Conservation (phyloP, 2,888 invertebrate genomes). For the Caenorhabditis sp. region DNA sequence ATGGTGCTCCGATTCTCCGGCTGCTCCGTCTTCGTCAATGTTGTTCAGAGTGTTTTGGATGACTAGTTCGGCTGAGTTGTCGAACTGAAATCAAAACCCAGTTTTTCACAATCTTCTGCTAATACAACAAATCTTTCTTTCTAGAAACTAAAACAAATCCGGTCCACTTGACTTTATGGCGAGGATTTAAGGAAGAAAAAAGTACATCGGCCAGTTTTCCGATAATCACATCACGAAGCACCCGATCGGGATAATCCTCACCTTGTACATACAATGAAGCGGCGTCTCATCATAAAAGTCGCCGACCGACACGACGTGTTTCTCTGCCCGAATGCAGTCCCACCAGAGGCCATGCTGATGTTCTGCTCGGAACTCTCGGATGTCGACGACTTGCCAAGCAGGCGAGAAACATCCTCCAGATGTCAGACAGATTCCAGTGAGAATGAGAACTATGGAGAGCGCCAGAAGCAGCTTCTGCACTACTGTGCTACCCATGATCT, state of each 20-base stretch:
- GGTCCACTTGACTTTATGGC: background rate
- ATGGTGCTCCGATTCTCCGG: conserved; percentile 82
- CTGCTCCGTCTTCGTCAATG: conserved; percentile 82
- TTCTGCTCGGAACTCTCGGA: conserved; percentile 81
- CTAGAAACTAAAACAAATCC: background rate
- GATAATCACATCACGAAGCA: conserved; percentile 18
- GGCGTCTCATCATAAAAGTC: conserved; percentile 82
- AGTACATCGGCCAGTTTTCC: conserved; percentile 10
- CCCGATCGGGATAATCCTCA: conserved; percentile 44
- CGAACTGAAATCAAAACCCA: conserved; percentile 71
- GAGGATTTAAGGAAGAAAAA: conserved; percentile 9
- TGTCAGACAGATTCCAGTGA: conserved; percentile 78
- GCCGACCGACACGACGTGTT: conserved; percentile 82
- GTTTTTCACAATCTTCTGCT: background rate
- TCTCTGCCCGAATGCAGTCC: conserved; percentile 82
- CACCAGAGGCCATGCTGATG: conserved; percentile 83
- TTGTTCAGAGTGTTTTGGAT: conserved; percentile 81
- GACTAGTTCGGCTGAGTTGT: conserved; percentile 81
- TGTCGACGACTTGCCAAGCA: conserved; percentile 82
- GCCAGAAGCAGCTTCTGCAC: conserved; percentile 78
- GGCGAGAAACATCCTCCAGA: conserved; percentile 77
- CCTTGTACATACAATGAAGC: conserved; percentile 82
- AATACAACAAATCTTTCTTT: conserved; percentile 6
- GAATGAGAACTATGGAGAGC: conserved; percentile 79
- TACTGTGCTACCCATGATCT: conserved; percentile 68